phyloP scores from a whole-genome alignment of 1,140 invertebrate genomes.

The Lepidurus couesii region DNA sequence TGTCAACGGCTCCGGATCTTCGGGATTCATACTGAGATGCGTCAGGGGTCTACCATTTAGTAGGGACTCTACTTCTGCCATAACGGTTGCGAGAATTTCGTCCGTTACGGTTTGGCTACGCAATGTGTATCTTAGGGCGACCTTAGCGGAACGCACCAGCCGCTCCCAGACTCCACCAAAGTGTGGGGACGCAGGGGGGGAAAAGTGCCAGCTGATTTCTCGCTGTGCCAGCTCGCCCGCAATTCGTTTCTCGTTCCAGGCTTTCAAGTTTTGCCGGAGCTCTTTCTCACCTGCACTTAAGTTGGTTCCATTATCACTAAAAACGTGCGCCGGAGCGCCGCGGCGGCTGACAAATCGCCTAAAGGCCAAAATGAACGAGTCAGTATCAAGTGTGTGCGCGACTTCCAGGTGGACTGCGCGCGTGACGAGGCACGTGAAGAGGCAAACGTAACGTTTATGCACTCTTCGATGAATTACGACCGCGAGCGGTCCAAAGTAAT shows the following conservation, averaged over 20 bases:
- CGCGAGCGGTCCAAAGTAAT: too few species aligned
- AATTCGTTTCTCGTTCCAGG: neutral
- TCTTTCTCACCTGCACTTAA: neutral
- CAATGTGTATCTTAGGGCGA: conserved; percentile 35
- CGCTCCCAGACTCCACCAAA: neutral
- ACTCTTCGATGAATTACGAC: too few species aligned
- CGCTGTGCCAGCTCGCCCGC: neutral
- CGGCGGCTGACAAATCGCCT: neutral
- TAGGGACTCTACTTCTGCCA: conserved; percentile 37
- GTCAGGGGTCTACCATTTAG: conserved; percentile 38
- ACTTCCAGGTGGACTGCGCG: too few species aligned
- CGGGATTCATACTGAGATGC: conserved; percentile 28
- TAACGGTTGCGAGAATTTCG: conserved; percentile 33
- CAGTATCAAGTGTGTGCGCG: too few species aligned
- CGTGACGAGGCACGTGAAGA: too few species aligned
- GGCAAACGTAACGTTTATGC: too few species aligned
- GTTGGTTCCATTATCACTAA: conserved; percentile 27
- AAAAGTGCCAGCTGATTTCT: conserved; percentile 20
- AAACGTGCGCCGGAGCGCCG: neutral
- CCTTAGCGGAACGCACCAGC: too few species aligned
- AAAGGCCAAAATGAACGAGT: too few species aligned
- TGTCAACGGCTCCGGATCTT: conserved; percentile 32
- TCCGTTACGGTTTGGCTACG: conserved; percentile 5
- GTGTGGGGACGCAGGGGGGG: conserved; percentile 17
- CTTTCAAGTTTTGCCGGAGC: neutral